A percentile compares a stretch with the other conserved stretches of the same genome.
Evolutionary conservation across 2,797 vertebrate species (phyloP).

Genomic region (Echiichthys vipera): DNA sequence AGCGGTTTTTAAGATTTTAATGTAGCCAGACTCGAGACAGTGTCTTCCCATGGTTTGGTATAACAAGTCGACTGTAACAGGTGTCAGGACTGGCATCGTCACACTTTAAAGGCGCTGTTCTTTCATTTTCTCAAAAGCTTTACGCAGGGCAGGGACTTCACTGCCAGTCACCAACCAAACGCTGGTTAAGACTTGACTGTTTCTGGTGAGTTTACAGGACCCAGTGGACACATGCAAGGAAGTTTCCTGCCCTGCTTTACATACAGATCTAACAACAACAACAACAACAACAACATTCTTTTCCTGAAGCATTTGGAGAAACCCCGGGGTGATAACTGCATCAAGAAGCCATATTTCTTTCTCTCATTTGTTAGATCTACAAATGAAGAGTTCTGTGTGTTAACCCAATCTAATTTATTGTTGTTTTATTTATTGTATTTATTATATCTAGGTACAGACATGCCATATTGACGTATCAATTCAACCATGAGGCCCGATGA

Average conservation of each 20-base stretch:
- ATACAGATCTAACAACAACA: constrained; percentile 50
- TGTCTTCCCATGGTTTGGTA: constrained; percentile 83
- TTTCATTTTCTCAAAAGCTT: constrained; percentile 73
- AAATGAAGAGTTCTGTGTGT: constrained; percentile 78
- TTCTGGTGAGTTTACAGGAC: constrained; percentile 35
- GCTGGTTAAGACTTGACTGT: constrained; percentile 31
- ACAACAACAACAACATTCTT: constrained; percentile 45
- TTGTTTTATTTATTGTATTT: constrained; percentile 87
- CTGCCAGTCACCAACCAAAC: constrained; percentile 7
- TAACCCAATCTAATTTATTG: constrained; percentile 86
- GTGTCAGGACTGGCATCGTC: constrained; percentile 60
- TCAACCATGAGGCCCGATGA: constrained; percentile 66
- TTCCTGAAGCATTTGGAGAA: constrained; percentile 70
- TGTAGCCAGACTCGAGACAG: constrained; percentile 79
- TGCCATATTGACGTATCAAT: constrained; percentile 72
- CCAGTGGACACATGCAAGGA: not conserved
- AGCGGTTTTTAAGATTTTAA: constrained; percentile 80
- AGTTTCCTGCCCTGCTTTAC: constrained; percentile 57
- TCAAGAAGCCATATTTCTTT: constrained; percentile 86
- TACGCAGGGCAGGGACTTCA: constrained; percentile 58
- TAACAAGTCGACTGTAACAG: constrained; percentile 68
- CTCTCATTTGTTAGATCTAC: constrained; percentile 75
- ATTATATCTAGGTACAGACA: constrained; percentile 83
- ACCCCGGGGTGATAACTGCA: constrained; percentile 78
- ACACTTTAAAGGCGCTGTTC: constrained; percentile 68